Base-by-base conservation (phyloP, 2,888 invertebrate species). In the Catocala nupta region DNA sequence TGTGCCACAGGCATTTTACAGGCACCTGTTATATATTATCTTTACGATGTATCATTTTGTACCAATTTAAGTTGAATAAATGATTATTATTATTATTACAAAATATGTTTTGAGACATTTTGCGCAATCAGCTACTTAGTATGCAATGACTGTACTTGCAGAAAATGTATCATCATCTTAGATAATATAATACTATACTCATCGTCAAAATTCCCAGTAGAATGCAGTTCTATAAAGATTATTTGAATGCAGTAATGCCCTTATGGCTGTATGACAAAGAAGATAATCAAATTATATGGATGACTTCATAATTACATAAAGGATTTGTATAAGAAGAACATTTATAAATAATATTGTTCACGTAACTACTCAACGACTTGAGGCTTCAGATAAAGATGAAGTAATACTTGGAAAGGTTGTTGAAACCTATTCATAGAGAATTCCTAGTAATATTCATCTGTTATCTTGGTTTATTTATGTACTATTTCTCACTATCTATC, bases 401-500 rank as follows among this genome's bases (percentile, higher is more conserved):
- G 25, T 45, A 36, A 57, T 11, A 8, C 47, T 49, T 9, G 11
- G n/a, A 44, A 56, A 55, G 47, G 59, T 59, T 45, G 44, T 75
- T 39, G 43, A 65, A 42, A 54, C 6, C 57, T 63, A 64, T 62
- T 61, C 13, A 56, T 59, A 53, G 48, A 42, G 10, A 10, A 57
- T 59, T 68, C 63, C 60, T 44, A 61, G 54, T 55, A 57, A 63
- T 56, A 59, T 34, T 49, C n/a, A 61, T 60, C 51, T 51, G 13
- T 57, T 63, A 55, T 74, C 58, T 25, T n/a, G 49, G 36, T 64
- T 49, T 71, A 75, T 63, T 63, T 63, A 57, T 73, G 64, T 16
- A 53, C 36, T 50, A 57, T 62, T 65, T 59, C 61, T 63, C 58
- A 53, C 9, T 39, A 7, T 6, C 36, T 39, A 39, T 39, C 8